phyloP scores from a whole-genome alignment of 92 coral and sea anemone species.

The Parazoanthus darwini region DNA sequence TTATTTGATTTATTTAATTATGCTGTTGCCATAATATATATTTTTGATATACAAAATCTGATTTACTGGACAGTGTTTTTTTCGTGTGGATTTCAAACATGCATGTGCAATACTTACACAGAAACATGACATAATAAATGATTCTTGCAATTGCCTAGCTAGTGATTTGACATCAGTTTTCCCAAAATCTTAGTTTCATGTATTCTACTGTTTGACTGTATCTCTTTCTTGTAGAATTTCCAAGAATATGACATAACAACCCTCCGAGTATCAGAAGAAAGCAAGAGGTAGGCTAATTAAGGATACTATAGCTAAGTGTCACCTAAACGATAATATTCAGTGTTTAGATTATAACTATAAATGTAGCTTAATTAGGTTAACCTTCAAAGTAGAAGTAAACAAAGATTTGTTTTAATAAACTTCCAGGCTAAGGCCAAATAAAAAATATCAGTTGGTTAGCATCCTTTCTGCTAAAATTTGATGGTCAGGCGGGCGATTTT shows the following conservation, averaged over 20 bases:
- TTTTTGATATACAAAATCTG: no score
- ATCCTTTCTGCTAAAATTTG: no score
- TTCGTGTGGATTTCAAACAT: neutral
- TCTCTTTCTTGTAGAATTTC: conserved; percentile 16
- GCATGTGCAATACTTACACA: neutral
- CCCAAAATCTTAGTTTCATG: neutral
- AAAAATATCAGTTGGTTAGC: no score
- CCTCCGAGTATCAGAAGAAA: conserved; percentile 28
- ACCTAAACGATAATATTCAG: neutral
- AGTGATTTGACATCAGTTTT: neutral
- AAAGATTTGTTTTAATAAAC: neutral
- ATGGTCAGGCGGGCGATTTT: no score
- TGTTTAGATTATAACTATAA: neutral
- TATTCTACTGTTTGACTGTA: neutral
- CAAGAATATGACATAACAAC: conserved; percentile 18
- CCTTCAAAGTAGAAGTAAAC: neutral
- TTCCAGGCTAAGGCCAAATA: no score
- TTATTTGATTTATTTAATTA: no score
- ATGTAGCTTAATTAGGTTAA: neutral
- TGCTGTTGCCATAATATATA: no score
- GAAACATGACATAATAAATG: neutral
- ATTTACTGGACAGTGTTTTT: no score
- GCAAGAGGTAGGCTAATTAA: conserved; percentile 10
- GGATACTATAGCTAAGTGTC: neutral
- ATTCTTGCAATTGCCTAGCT: neutral